A percentile compares a stretch with the other conserved stretches of the same genome.
These are phyloP conservation scores for Eledone cirrhosa DNA, from an alignment of 2,888 invertebrate species.

Conservation along the genomic window DNA sequence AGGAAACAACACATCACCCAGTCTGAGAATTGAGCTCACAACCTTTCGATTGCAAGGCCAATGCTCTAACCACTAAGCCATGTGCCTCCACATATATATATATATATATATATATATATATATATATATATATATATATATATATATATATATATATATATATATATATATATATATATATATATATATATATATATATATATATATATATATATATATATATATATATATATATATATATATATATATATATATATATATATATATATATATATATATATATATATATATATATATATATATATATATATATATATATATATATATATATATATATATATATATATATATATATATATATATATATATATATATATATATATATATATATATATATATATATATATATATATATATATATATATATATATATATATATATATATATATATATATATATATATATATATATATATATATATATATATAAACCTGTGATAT, in stretches of 20 bases:
- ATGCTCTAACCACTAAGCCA: too few species aligned
- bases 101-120: too few species aligned
- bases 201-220: not conserved
- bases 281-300: not conserved
- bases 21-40: too few species aligned
- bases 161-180: not conserved
- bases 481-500: not conserved
- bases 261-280: not conserved
- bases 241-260: too few species aligned
- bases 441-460: constrained; percentile 2
- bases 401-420: not conserved
- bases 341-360: not conserved
- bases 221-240: too few species aligned
- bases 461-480: not conserved
- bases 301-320: not conserved
- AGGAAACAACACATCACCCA: too few species aligned
- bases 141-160: constrained; percentile 3
- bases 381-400: constrained; percentile 18
- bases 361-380: not conserved
- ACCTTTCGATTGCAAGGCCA: too few species aligned
- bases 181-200: not conserved
- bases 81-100: too few species aligned
- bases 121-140: constrained; percentile 9
- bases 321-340: not conserved
- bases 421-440: constrained; percentile 21